phyloP scores from a whole-genome alignment of 2,113 vertebrate species.

The Piprites chloris region DNA sequence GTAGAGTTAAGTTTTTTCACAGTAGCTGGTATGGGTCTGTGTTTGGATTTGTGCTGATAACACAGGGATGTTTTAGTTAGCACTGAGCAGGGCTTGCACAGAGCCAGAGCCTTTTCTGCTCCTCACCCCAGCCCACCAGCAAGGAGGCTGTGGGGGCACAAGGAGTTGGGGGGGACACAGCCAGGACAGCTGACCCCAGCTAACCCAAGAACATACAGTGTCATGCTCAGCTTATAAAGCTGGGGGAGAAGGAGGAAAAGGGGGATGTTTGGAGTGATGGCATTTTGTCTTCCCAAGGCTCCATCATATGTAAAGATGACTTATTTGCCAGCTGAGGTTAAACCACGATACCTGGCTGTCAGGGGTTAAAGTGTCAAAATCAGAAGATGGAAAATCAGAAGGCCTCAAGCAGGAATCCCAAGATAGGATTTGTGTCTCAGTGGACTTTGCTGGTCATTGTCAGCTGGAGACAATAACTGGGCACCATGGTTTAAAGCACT shows the following conservation, averaged over 20 bases:
- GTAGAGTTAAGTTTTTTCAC: neutral
- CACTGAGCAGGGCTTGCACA: neutral
- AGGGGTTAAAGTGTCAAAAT: neutral
- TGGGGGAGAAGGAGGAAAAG: neutral
- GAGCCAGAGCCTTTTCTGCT: neutral
- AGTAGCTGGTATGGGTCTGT: neutral
- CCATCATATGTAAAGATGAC: no score
- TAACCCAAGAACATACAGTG: fast-evolving
- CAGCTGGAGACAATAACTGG: neutral
- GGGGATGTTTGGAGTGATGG: neutral
- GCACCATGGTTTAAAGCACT: neutral
- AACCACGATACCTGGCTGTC: neutral
- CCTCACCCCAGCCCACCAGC: neutral
- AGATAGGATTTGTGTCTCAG: neutral
- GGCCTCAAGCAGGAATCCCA: neutral
- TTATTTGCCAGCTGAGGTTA: neutral
- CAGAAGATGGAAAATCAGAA: neutral
- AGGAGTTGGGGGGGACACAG: neutral
- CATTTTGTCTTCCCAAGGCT: neutral
- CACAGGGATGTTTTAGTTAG: neutral
- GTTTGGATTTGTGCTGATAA: neutral
- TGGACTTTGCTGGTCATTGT: slow-evolving; percentile 29
- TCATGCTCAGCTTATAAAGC: neutral
- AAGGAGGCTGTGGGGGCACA: neutral
- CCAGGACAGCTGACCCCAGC: neutral